phyloP scores from a whole-genome alignment of 2,797 vertebrate species.

The Eulemur coronatus region DNA sequence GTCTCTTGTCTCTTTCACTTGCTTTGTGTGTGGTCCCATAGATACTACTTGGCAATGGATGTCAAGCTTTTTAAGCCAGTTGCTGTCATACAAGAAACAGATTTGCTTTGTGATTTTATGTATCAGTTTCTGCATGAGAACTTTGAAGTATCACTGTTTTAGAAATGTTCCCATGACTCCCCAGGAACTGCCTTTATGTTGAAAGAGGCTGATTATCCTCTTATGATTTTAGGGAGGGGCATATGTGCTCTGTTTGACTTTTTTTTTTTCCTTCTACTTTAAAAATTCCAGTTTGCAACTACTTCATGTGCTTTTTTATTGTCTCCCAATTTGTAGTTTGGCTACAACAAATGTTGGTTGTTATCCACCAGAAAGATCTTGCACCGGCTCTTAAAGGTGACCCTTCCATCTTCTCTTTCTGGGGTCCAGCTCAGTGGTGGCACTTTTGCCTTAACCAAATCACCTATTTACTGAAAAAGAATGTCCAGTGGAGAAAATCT shows the following conservation, averaged over 20 bases:
- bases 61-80: slow-evolving; percentile 33
- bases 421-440: neutral
- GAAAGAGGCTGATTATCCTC: slow-evolving; percentile 8
- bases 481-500: neutral
- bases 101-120: slow-evolving; percentile 54
- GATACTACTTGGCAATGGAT: slow-evolving; percentile 52
- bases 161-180: neutral
- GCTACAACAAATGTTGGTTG: neutral
- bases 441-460: neutral
- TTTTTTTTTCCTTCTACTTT: neutral
- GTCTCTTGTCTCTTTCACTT: neutral
- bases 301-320: neutral
- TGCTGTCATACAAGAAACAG: slow-evolving; percentile 60
- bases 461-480: neutral
- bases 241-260: neutral
- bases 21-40: slow-evolving; percentile 57
- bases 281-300: neutral
- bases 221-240: neutral
- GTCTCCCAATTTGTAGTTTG: neutral
- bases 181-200: slow-evolving; percentile 1
- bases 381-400: neutral
- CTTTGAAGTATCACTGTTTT: slow-evolving; percentile 47
- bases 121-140: slow-evolving; percentile 6
- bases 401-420: neutral
- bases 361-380: neutral